Conservation (phyloP, 2,113 vertebrate species). For the Urocolius indicus region DNA sequence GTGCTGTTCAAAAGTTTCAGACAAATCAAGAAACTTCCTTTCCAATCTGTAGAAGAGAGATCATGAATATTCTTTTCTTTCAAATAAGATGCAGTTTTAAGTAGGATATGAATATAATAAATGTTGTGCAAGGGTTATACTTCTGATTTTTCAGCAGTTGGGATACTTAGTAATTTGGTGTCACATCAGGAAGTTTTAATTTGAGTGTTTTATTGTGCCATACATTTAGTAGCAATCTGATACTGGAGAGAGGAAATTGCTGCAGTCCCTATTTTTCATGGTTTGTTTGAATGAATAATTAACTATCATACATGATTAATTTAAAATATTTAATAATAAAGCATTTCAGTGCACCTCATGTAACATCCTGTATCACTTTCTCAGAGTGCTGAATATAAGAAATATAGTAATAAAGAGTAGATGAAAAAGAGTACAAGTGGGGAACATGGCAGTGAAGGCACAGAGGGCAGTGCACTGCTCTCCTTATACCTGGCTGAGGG, state of each 20-base stretch:
- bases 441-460: background rate
- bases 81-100: constrained; percentile 41
- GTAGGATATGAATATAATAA: constrained; percentile 50
- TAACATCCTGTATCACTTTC: background rate
- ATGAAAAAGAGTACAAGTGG: background rate
- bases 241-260: constrained; percentile 55
- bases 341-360: constrained; percentile 33
- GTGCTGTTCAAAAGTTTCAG: constrained; percentile 14
- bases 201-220: constrained; percentile 66
- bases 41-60: constrained; percentile 28
- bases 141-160: constrained; percentile 56
- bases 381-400: background rate
- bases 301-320: constrained; percentile 63
- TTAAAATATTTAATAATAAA: constrained; percentile 69
- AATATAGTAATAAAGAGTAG: background rate
- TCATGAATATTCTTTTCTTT: constrained; percentile 52
- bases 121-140: background rate
- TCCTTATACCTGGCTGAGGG: background rate
- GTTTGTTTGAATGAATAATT: constrained; percentile 71
- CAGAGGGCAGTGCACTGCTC: accelerated
- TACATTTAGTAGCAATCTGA: constrained; percentile 56
- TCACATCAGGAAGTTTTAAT: constrained; percentile 69
- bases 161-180: constrained; percentile 51
- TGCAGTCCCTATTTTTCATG: constrained; percentile 59
- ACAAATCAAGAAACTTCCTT: constrained; percentile 57